These are phyloP conservation scores for Leptinotarsa lineolata DNA, from an alignment of 1,140 invertebrate species.

Conservation along the genomic window DNA sequence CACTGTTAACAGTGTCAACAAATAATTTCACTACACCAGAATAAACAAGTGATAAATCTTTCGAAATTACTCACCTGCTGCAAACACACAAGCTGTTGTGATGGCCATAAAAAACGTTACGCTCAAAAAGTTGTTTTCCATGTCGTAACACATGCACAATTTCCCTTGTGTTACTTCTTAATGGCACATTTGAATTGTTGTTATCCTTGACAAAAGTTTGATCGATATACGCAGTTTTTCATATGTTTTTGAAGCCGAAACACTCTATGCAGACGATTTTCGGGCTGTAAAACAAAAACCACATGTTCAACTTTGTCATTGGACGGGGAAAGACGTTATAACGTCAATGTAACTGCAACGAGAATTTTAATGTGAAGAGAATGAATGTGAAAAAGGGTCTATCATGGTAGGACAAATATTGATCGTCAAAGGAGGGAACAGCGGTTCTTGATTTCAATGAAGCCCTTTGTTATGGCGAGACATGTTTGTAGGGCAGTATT, in stretches of 20 bases:
- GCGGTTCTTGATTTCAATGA: not conserved
- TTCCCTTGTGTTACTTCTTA: not conserved
- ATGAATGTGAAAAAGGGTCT: not conserved
- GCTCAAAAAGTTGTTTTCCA: slow-evolving; percentile 12
- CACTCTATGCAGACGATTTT: not conserved
- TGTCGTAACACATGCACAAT: not conserved
- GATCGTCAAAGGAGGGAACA: not conserved
- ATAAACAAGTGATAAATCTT: not conserved
- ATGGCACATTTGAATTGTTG: slow-evolving; percentile 16
- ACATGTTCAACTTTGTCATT: not conserved
- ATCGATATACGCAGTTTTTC: slow-evolving; percentile 22
- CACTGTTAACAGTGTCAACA: not conserved
- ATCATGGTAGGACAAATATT: slow-evolving; percentile 6
- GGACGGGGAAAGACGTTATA: not conserved
- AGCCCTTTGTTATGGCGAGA: not conserved
- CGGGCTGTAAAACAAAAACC: not conserved
- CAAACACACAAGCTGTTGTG: not conserved
- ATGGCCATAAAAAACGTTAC: slow-evolving; percentile 12
- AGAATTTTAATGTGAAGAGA: not conserved
- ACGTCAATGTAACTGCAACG: not conserved
- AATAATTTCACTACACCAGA: not conserved
- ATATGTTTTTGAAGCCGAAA: not conserved
- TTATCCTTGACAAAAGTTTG: slow-evolving; percentile 24
- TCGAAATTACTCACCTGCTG: slow-evolving; percentile 8
- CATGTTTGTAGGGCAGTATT: not conserved